Evolutionary conservation across 2,888 invertebrate genomes (phyloP), one percentile per base, ranked within the genome.

Genomic region (Pomacea canaliculata): DNA sequence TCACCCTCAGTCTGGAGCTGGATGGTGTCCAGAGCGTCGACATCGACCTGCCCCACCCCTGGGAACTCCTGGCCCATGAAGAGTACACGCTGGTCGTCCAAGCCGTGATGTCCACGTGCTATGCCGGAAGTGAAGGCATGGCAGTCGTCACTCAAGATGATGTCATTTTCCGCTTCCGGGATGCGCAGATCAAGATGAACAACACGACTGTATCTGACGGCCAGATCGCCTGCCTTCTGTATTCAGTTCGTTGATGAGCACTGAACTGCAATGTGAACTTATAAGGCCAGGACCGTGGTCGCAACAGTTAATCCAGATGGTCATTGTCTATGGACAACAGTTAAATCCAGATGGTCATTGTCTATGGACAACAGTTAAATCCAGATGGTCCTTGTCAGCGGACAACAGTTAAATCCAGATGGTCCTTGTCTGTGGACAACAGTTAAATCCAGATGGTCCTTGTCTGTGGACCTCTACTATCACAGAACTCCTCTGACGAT

Each of bases 111-210:
- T 66, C 73, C 59, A 65, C 66, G 66, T 73, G 73, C 60, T 73
- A 56, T 67, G 67, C 59, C 73, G 73, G 73, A 49, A 73, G 51
- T 37, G 66, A 73, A 51, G 73, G 73, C 66, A 67, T 67, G 73
- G 71, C 51, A 56, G 16, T 27, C 63, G 73, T 73, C 67, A 37
- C 46, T 19, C 65, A 65, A 46, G 73, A 73, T 73, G 73, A 73
- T 67, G 73, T 51, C 67, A 67, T 4, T 59, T 73, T 73, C 73
- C 67, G 73, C 59, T 73, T 73, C 73, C 73, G 73, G 73, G 73
- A 73, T 27, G 73, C 73, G 37, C 73, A 9, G 49, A 51, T 73
- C 10, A 73, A 73, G 67, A 18, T 73, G 67, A 73, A 73, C 67
- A 67, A 66, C 46, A 73, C 73, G 59, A 73, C 73, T 9, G 73